Evolutionary conservation across 2,888 invertebrate species (phyloP), one percentile per base, ranked within the genome.

Genomic region (Gryllus longicercus): DNA sequence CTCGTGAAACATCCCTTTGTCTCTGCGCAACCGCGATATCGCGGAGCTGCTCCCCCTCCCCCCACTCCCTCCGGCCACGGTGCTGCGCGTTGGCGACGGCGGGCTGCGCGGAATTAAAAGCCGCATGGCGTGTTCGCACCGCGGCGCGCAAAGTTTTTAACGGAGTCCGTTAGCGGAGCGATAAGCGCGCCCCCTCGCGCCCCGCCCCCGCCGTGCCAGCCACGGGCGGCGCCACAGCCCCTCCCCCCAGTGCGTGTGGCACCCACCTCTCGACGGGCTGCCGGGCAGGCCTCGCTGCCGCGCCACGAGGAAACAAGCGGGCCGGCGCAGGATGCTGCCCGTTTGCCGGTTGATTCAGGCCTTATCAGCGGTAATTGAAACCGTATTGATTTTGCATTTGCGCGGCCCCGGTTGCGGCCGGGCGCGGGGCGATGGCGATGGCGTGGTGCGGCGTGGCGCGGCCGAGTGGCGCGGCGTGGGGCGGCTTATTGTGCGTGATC

Each of bases 361-460:
- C 63, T 63, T 63, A 63, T 63, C 63, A 63, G 63, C 63, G 63
- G 63, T 63, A 63, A 63, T 63, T 63, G 63, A 63, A 63, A 63
- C 63, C 63, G 63, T 63, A 63, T 63, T 63, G 63, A 63, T 63
- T 63, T 63, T 63, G 63, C 63, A 63, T 63, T 63, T 63, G 63
- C 63, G 16, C 0, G n/a, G 63, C 63, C 63, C 63, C 63, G 63
- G 63, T 5, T 18, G 63, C 63, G 63, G 16, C 16, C 63, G 16
- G 8, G 8, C 38, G 63, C 63, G 63, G 12, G 63, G n/a, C 5
- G 63, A 2, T 2, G 51, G 12, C 2, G 2, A 2, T 2, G 51
- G 14, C 63, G 63, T 3, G 4, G 16, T 0, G 8, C 8, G 63
- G 3, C 16, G 16, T 4, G n/a, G n/a, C 16, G 16, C 16, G 63